Base-by-base conservation (phyloP, 2,888 invertebrate species). In the Caenorhabditis doughertyi region DNA sequence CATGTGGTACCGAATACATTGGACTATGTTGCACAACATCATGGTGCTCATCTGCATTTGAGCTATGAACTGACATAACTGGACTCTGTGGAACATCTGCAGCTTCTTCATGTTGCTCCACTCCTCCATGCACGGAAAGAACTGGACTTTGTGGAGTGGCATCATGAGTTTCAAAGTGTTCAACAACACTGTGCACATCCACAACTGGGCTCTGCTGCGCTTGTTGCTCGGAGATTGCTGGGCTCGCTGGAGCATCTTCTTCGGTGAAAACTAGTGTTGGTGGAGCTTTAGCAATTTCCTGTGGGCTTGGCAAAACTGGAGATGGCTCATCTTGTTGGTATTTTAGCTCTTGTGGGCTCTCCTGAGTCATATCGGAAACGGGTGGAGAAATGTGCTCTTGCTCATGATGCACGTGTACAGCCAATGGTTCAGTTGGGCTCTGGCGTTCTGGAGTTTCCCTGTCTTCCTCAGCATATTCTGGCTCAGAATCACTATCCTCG, bases 401-500 rank as follows among this genome's bases (percentile, higher is more conserved):
- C 7, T 70, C 47, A 21, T 21, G 3, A 0, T 76, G 67, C 23
- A 32, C 27, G 11, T 49, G 0, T 23, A 64, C 74, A 16, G 13
- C 64, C 27, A 65, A 25, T 13, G 73, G 73, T n/a, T 73, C 64
- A 11, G 13, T 23, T 49, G 68, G 68, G 13, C 56, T 70, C n/a
- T n/a, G n/a, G n/a, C n/a, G n/a, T 16, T 79, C 83, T n/a, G 44
- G 67, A 56, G 47, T 29, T 27, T 65, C 71, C 13, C 47, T 35
- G 35, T 84, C 84, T 25, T 84, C 84, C 29, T 81, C 81, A 18
- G 84, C 84, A 64, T 84, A 84, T 47, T 84, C 84, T 18, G 84
- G 84, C 23, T 84, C 84, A 1, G 84, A 84, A 35, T 81, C 81
- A 55, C 58, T 70, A 21, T 79, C 74, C 3, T 74, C 77, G 32